These are phyloP conservation scores for Platerodrilus igneus DNA, from an alignment of 2,888 invertebrate genomes.

Conservation along the genomic window DNA sequence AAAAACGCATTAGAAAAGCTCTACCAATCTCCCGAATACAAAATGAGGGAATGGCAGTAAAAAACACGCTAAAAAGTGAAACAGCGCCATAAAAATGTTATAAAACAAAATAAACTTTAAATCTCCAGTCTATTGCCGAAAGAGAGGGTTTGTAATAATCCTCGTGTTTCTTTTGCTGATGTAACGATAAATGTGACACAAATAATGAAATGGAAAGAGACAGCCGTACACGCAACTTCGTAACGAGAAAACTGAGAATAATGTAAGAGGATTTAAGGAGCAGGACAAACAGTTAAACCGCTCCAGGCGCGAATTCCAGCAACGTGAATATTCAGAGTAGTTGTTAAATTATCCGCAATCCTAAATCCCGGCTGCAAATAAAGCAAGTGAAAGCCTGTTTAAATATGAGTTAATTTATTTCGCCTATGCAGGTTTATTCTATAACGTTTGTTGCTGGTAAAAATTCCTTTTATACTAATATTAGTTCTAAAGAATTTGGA, in stretches of 20 bases:
- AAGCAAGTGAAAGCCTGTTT: no score
- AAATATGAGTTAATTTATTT: conserved; percentile 14
- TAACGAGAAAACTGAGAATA: conserved; percentile 12
- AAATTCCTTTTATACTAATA: no score
- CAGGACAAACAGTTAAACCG: conserved; percentile 22
- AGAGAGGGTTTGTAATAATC: conserved; percentile 21
- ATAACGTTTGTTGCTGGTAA: no score
- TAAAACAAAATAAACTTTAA: conserved; percentile 25
- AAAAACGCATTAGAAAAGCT: conserved; percentile 10
- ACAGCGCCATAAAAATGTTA: conserved; percentile 22
- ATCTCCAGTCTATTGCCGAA: conserved; percentile 23
- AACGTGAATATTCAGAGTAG: conserved; percentile 19
- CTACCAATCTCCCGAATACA: conserved; percentile 13
- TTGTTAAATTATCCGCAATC: conserved; percentile 20
- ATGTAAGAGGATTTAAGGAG: conserved; percentile 21
- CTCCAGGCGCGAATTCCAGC: conserved; percentile 17
- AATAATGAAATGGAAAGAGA: conserved; percentile 9
- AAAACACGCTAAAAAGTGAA: conserved; percentile 25
- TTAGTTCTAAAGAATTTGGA: no score
- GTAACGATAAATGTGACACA: conserved; percentile 16
- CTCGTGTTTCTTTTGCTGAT: conserved; percentile 11
- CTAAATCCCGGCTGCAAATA: no score
- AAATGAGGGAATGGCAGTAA: conserved; percentile 17
- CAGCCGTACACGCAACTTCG: conserved; percentile 4
- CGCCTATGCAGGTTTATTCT: no score